phyloP scores from a whole-genome alignment of 2,113 vertebrate species.

The Ceyx melanurus region DNA sequence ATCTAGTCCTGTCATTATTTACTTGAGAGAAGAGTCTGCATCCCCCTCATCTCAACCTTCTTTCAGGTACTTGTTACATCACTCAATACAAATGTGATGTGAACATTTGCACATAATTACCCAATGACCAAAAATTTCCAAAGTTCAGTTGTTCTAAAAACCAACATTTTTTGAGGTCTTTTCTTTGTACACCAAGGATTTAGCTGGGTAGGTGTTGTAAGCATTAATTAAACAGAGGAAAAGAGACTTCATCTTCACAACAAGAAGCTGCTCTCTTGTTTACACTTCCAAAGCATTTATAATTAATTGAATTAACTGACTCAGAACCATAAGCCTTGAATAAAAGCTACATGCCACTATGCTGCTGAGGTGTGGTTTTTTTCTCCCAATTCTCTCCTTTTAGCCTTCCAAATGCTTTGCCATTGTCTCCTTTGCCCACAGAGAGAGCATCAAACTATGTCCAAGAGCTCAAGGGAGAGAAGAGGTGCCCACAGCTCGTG shows the following conservation, averaged over 20 bases:
- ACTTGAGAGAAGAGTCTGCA: too few relatives aligned
- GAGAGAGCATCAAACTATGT: background rate
- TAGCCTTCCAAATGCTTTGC: background rate
- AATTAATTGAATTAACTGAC: background rate
- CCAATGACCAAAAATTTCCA: background rate
- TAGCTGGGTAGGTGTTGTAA: background rate
- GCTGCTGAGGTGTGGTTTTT: background rate
- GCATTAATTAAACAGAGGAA: conserved; percentile 29
- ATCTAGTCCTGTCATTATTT: too few relatives aligned
- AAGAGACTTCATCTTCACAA: conserved; percentile 2
- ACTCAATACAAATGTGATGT: background rate
- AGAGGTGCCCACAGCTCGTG: accelerated
- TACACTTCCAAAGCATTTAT: background rate
- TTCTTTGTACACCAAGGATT: background rate
- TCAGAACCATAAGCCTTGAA: background rate
- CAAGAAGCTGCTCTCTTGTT: background rate
- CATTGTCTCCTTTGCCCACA: too few relatives aligned
- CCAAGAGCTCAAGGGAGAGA: background rate
- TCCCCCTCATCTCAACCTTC: too few relatives aligned
- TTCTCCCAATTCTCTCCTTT: background rate
- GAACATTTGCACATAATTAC: background rate
- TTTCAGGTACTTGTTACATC: background rate
- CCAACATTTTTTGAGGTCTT: background rate
- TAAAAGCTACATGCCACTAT: background rate
- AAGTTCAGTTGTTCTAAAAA: background rate